Evolutionary conservation across 2,888 invertebrate genomes (phyloP).

Genomic region (Smittia sp.): DNA sequence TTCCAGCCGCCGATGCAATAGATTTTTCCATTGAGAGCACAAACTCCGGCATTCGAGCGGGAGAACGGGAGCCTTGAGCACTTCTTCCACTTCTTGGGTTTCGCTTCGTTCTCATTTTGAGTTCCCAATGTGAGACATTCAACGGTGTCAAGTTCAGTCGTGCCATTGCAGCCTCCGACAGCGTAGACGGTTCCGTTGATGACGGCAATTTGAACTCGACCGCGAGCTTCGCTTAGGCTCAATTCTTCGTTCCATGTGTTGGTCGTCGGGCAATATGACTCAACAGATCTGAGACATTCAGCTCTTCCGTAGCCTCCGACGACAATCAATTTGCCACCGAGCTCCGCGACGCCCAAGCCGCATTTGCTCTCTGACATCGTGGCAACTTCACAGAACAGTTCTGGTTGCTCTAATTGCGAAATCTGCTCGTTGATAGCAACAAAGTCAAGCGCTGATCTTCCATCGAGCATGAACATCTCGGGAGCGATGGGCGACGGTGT

Average conservation of each 20-base stretch:
- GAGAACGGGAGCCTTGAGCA: conserved; percentile 61
- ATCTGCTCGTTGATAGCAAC: background rate
- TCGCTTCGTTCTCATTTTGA: conserved; percentile 51
- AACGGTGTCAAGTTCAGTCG: conserved; percentile 71
- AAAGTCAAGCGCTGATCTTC: background rate
- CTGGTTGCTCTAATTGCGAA: conserved; percentile 54
- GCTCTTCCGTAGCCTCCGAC: conserved; percentile 84
- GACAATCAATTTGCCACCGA: conserved; percentile 69
- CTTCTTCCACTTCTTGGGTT: conserved; percentile 55
- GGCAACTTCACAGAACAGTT: conserved; percentile 59
- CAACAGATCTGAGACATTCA: conserved; percentile 73
- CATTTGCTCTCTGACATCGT: conserved; percentile 68
- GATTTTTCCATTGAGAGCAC: conserved; percentile 62
- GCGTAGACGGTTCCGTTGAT: conserved; percentile 69
- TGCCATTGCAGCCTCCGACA: conserved; percentile 80
- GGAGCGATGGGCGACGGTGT: conserved; percentile 52
- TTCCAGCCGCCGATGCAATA: conserved; percentile 81
- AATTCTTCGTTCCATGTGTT: conserved; percentile 70
- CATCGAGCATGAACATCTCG: background rate
- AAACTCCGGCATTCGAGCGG: conserved; percentile 68
- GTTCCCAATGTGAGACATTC: conserved; percentile 53
- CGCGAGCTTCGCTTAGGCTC: conserved; percentile 71
- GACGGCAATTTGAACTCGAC: conserved; percentile 74
- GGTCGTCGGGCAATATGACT: conserved; percentile 67
- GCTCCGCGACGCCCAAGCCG: conserved; percentile 71